Evolutionary conservation across 1,140 invertebrate genomes (phyloP), one percentile per base, ranked within the genome.

Genomic region (Dufourea novaeangliae): DNA sequence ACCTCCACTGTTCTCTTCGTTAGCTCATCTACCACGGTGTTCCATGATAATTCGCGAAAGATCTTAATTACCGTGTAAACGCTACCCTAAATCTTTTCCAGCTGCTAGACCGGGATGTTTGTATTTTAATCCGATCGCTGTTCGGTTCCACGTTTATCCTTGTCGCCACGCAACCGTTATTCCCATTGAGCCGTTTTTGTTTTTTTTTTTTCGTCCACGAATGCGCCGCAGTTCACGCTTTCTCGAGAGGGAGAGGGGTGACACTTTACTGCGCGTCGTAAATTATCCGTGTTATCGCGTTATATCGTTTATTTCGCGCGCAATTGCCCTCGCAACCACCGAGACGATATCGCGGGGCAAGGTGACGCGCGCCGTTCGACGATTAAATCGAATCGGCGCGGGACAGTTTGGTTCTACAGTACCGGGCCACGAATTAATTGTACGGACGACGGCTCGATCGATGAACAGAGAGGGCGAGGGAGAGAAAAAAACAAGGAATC

Each of bases 401-500:
- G 5, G 17, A 8, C 20, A 25, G 22, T 11, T 27, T n/a, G 14
- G n/a, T n/a, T n/a, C n/a, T n/a, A n/a, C n/a, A n/a, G n/a, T n/a
- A n/a, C n/a, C n/a, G n/a, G 8, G 56, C 7, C 56, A 17, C 29
- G 29, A 59, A 69, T 56, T 57, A 69, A 70, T 70, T 22, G 25
- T 20, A 6, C 52, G 5, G 2, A 1, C 20, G 32, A n/a, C 8
- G 20, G 8, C 50, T 22, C 50, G 50, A 11, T 52, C 10, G 3
- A 8, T 32, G 20, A 34, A 17, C 12, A 7, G 10, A 2, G 3
- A 37, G n/a, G n/a, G n/a, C n/a, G n/a, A n/a, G n/a, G n/a, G n/a
- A n/a, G n/a, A n/a, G n/a, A n/a, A n/a, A n/a, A n/a, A n/a, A n/a
- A n/a, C n/a, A n/a, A n/a, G n/a, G n/a, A 50, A 61, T 32, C 56